These are phyloP conservation scores for Anastrepha ludens DNA, from an alignment of 1,140 invertebrate genomes.

Conservation along the genomic window DNA sequence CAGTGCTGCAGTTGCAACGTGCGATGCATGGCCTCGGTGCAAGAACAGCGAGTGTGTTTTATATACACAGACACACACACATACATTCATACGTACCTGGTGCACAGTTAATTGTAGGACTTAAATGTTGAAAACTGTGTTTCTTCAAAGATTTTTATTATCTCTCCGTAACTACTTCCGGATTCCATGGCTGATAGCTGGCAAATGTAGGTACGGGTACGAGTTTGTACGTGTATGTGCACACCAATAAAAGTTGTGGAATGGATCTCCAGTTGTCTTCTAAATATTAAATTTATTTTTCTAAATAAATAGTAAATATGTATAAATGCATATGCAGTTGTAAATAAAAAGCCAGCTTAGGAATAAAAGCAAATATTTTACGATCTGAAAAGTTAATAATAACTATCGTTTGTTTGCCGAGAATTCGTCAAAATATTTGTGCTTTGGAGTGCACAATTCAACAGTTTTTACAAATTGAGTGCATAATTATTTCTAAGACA, in stretches of 20 bases:
- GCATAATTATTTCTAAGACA: neutral
- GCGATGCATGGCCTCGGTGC: neutral
- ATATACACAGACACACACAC: neutral
- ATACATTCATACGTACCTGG: neutral
- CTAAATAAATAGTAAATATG: neutral
- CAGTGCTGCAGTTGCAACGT: neutral
- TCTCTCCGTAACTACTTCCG: slow-evolving; percentile 25
- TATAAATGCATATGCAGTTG: neutral
- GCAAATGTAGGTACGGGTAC: neutral
- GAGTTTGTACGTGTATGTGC: too few relatives aligned
- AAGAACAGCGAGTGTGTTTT: too few relatives aligned
- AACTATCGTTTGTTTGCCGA: too few relatives aligned
- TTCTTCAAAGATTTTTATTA: slow-evolving; percentile 21
- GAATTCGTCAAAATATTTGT: too few relatives aligned
- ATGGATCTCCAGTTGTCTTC: neutral
- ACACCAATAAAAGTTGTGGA: neutral
- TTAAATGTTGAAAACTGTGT: slow-evolving; percentile 4
- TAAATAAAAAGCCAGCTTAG: neutral
- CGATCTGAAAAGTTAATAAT: too few relatives aligned
- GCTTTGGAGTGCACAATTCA: too few relatives aligned
- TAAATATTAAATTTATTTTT: slow-evolving; percentile 9
- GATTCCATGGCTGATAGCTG: neutral
- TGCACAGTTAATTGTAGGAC: neutral
- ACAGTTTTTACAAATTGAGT: too few relatives aligned
- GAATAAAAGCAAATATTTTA: too few relatives aligned